Base-by-base conservation (phyloP, 2,113 vertebrate species). In the Notothenia rossii region DNA sequence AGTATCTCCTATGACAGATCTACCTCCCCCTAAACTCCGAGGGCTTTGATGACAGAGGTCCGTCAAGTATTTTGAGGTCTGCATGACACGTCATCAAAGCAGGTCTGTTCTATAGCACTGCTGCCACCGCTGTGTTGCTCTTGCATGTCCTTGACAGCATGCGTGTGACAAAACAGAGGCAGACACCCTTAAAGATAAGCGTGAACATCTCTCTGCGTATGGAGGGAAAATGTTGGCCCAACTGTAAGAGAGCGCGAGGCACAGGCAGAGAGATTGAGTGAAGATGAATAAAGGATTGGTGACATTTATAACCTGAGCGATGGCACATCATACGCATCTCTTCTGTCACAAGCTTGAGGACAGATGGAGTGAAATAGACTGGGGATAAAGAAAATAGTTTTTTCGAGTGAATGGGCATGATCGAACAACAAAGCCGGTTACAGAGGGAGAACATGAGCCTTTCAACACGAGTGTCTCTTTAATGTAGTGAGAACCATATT, bases 121-220 rank as follows among this genome's bases (percentile, higher is more conserved):
- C 81, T 80, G 84, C 82, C 81, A 77, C 58, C 36, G 72, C 69
- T 50, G 61, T 81, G 78, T 73, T 56, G 11, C 63, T 75, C 73
- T 64, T 75, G 59, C 81, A 62, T 60, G 77, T 90, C 88, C 89
- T 90, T 92, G 84, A 88, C 85, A 82, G 59, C 55, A 36, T 77
- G 72, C 82, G 59, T 60, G 84, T 90, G 72, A 91, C 81, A 85
- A 75, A 81, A 81, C 46, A 54, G 53, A 86, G 22, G 48, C 64
- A 75, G 48, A 70, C 40, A 46, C 77, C 81, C 64, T 86, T 79
- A 79, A 72, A 79, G 72, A 83, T 60, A 80, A 82, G 59, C 70
- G 29, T 36, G 59, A 73, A 74, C 63, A 79, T 46, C 63, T 33
- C 62, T 33, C 6, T 7, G 13, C 75, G 67, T 6, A 45, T 36